Base-by-base conservation (phyloP, 2,797 vertebrate genomes). In the Thalassophryne amazonica region DNA sequence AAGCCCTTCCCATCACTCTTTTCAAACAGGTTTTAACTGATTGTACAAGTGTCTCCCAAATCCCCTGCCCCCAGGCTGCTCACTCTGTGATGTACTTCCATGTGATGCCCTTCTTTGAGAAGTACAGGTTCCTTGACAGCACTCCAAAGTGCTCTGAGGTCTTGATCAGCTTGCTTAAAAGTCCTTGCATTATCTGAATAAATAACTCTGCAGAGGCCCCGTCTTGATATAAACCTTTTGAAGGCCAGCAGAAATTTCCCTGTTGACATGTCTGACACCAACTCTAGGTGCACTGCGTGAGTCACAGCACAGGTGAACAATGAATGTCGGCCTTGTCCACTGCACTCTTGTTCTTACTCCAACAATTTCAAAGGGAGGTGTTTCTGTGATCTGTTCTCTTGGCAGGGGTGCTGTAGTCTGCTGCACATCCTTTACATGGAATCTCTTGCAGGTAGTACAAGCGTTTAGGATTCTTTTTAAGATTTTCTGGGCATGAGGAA, bases 61-160 rank as follows among this genome's bases (percentile, higher is more conserved):
- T 50, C 5, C 57, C 39, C 7, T 52, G 37, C 53, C 51, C 68
- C 43, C 39, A 62, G 15, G 52, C 58, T 24, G 52, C 58, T 45
- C n/a, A 11, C 33, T 53, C 24, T 6, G 25, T 40, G 12, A 52
- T 47, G 28, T 34, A 47, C 16, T 24, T 17, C 58, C 46, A 52
- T 5, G 33, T 32, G 19, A 62, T 61, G 13, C 19, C 48, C 35
- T 10, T 66, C 9, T 43, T 34, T 15, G 38, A 27, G 11, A 38
- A 64, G 25, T 11, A 58, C 6, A 4, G 21, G 18, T 7, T 36
- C 40, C 28, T 55, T 60, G 13, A 41, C 48, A 6, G 10, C 11
- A 33, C 54, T 48, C 35, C 50, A 55, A 14, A 55, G 5, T 28
- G 27, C 25, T 17, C 21, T 42, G 9, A 61, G 21, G 19, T 53